These are phyloP conservation scores for Eristalis arbustorum DNA, from an alignment of 2,888 invertebrate genomes.

Conservation along the genomic window DNA sequence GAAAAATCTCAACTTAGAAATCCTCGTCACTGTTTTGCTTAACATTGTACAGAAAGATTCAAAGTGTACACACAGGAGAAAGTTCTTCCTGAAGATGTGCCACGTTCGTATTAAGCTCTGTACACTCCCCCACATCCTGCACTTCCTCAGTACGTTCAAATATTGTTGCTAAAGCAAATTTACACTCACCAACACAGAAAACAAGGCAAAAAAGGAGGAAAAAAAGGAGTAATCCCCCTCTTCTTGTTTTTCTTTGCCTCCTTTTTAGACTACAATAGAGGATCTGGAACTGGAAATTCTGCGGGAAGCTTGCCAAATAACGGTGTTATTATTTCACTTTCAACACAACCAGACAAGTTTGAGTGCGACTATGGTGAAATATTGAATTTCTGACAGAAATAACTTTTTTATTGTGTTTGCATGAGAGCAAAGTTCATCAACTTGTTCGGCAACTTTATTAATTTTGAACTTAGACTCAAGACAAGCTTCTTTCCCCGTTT, in stretches of 20 bases:
- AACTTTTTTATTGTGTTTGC: slow-evolving; percentile 32
- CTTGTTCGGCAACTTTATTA: slow-evolving; percentile 36
- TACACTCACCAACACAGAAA: slow-evolving; percentile 3
- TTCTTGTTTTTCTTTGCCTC: background rate
- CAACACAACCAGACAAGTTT: background rate
- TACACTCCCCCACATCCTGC: background rate
- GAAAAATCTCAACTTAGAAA: slow-evolving; percentile 38
- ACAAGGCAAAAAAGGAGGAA: background rate
- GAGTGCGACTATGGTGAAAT: slow-evolving; percentile 2
- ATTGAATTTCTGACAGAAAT: slow-evolving; percentile 23
- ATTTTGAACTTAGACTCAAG: slow-evolving; percentile 10
- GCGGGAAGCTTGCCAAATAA: slow-evolving; percentile 30
- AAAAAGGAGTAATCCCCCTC: background rate
- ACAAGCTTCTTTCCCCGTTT: background rate
- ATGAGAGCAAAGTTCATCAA: slow-evolving; percentile 8
- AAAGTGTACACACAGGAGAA: slow-evolving; percentile 4
- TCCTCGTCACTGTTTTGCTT: slow-evolving; percentile 39
- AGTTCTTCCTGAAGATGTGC: slow-evolving; percentile 10
- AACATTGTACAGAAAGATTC: slow-evolving; percentile 31
- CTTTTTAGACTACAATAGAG: background rate
- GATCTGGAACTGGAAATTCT: slow-evolving; percentile 14
- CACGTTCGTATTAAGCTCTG: background rate
- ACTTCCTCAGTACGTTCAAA: slow-evolving; percentile 12
- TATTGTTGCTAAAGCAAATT: slow-evolving; percentile 40
- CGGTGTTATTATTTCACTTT: slow-evolving; percentile 23